Evolutionary conservation across 2,113 vertebrate species (phyloP), one percentile per base, ranked within the genome.

Genomic region (Petrocephalus microphthalmus): DNA sequence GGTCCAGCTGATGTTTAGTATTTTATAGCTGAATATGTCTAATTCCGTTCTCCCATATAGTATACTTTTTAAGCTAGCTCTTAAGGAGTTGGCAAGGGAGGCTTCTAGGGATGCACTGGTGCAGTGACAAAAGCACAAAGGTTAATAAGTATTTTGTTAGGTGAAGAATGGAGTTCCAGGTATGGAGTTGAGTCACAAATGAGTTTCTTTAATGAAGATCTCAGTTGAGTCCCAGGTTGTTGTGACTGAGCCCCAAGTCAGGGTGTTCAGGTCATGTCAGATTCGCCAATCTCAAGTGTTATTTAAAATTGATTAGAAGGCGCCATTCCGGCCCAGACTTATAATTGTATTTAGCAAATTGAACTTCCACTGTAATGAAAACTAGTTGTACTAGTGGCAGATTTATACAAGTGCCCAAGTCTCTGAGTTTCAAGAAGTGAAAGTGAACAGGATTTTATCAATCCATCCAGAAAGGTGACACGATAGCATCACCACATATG

Each of bases 81-180:
- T 78, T 15, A 29, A 42, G 6, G 33, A 78, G 71, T 78, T 78
- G 2, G 71, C 13, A 42, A 42, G 33, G 67, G 17, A 42, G 71
- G 71, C 33, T 78, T 78, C 71, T 19, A 29, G 37, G 0, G 29
- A 13, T 78, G 33, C 29, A 78, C 25, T 13, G 71, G 33, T 78
- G 71, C 71, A 78, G 33, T 78, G 37, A 78, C 71, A 78, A 78
- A 78, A 5, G 17, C 33, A 0, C 15, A 42, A 7, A 78, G 71
- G 71, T 78, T 78, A 67, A 67, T 67, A 78, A 78, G 71, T 78
- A 42, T 78, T 78, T 78, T 78, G 71, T 78, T 78, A 78, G 71
- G 33, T 78, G 33, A 42, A 33, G 71, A 42, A 78, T 42, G 7
- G 71, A 37, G 71, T 78, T 78, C 33, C 71, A 42, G 33, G 33